Conservation (phyloP, 2,888 invertebrate genomes). For the Altica lythri region DNA sequence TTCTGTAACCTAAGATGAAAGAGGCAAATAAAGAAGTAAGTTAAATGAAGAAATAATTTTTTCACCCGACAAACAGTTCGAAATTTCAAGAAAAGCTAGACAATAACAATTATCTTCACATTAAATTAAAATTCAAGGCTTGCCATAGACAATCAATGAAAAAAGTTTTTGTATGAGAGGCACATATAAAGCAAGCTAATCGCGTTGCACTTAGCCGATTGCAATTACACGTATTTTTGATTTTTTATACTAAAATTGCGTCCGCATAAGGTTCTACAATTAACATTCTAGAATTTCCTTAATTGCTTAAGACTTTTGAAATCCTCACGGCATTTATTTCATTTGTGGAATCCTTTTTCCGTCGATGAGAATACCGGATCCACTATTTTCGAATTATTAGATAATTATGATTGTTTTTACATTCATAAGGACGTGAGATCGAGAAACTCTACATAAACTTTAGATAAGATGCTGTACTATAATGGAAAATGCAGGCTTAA, state of each 20-base stretch:
- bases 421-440: conserved; percentile 11
- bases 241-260: conserved; percentile 37
- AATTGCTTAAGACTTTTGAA: conserved; percentile 38
- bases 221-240: conserved; percentile 38
- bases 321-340: conserved; percentile 35
- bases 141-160: conserved; percentile 27
- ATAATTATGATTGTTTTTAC: conserved; percentile 24
- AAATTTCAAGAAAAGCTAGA: conserved; percentile 28
- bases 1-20: conserved; percentile 2
- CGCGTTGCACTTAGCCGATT: conserved; percentile 33
- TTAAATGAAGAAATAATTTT: conserved; percentile 27
- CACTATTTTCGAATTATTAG: conserved; percentile 37
- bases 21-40: conserved; percentile 10
- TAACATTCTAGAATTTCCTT: conserved; percentile 43
- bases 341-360: conserved; percentile 31
- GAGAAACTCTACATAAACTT: conserved; percentile 9
- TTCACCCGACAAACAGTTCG: conserved; percentile 22
- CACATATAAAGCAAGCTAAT: conserved; percentile 37
- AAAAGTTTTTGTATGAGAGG: conserved; percentile 32
- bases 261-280: conserved; percentile 39
- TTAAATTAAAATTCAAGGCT: conserved; percentile 29
- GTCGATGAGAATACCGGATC: conserved; percentile 29
- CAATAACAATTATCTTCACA: conserved; percentile 30
- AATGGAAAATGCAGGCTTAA: no score
- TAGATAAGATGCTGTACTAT: no score